A percentile compares a stretch with the other conserved stretches of the same genome.
These are phyloP conservation scores for Panthera uncia DNA, from an alignment of 2,113 vertebrate species.

Conservation along the genomic window DNA sequence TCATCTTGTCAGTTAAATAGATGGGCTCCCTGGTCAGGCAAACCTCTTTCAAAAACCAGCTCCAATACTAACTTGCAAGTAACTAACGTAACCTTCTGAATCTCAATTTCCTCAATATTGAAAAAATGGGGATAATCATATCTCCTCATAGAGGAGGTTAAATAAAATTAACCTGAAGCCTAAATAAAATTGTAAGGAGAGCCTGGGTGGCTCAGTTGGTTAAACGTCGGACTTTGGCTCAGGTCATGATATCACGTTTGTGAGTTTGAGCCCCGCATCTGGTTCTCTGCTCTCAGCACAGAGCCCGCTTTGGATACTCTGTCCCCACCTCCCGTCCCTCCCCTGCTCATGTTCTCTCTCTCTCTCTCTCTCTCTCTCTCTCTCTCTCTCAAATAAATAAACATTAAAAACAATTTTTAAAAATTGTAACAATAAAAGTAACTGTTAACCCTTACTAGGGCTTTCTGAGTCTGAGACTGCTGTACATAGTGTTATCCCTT, in stretches of 20 bases:
- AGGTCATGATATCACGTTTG: too few relatives aligned
- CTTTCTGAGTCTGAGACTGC: not conserved
- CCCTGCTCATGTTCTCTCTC: too few relatives aligned
- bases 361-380: too few relatives aligned
- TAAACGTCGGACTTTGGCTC: too few relatives aligned
- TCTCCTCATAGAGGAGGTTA: not conserved
- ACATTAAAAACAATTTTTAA: too few relatives aligned
- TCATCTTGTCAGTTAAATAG: not conserved
- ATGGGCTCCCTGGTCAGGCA: not conserved
- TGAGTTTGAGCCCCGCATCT: too few relatives aligned
- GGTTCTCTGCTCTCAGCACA: too few relatives aligned
- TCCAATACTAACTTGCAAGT: not conserved
- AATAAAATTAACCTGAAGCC: not conserved
- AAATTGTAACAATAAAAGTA: not conserved
- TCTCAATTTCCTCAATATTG: not conserved
- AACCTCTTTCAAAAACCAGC: not conserved
- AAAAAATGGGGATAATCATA: not conserved
- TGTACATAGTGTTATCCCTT: not conserved
- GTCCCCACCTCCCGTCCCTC: too few relatives aligned
- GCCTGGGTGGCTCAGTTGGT: too few relatives aligned
- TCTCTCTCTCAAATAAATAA: too few relatives aligned
- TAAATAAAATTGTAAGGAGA: not conserved
- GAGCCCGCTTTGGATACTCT: too few relatives aligned
- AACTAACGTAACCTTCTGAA: not conserved
- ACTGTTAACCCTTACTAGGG: not conserved